Conservation (phyloP, 2,113 vertebrate species). For the Polypterus bichir region DNA sequence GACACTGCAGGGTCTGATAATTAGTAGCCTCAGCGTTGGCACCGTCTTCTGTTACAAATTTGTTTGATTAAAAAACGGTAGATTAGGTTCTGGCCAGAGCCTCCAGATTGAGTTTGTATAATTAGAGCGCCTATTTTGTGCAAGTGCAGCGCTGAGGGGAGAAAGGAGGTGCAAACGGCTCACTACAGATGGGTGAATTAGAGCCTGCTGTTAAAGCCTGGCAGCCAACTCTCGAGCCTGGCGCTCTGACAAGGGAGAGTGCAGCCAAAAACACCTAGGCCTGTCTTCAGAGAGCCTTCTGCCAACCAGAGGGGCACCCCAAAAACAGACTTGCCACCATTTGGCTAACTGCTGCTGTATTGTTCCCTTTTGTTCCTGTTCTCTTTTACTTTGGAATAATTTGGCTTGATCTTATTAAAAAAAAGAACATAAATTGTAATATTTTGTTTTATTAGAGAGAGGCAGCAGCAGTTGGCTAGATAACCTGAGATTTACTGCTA, state of each 20-base stretch:
- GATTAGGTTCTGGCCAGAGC: constrained; percentile 41
- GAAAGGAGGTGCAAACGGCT: constrained; percentile 23
- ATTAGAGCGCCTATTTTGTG: constrained; percentile 36
- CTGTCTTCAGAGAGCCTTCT: constrained; percentile 28
- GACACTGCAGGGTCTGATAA: constrained; percentile 21
- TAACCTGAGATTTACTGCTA: too few relatives aligned
- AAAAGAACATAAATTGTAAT: too few relatives aligned
- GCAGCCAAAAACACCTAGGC: constrained; percentile 30
- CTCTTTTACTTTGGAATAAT: constrained; percentile 12
- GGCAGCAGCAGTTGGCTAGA: too few relatives aligned
- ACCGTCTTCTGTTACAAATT: constrained; percentile 30
- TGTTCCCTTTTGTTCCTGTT: constrained; percentile 17
- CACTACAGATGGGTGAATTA: constrained; percentile 45
- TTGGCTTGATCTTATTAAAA: too few relatives aligned
- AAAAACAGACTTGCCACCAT: constrained; percentile 26
- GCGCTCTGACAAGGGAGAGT: constrained; percentile 35
- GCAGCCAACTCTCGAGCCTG: constrained; percentile 40
- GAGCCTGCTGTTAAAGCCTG: constrained; percentile 40
- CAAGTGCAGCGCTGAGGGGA: constrained; percentile 13
- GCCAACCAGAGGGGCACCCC: constrained; percentile 20
- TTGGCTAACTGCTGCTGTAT: constrained; percentile 25
- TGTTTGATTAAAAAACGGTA: constrained; percentile 41
- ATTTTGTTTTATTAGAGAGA: too few relatives aligned
- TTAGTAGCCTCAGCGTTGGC: constrained; percentile 35
- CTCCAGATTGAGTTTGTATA: constrained; percentile 31